A percentile compares a stretch with the other conserved stretches of the same genome.
phyloP scores from a whole-genome alignment of 2,797 vertebrate genomes.

The Pseudochirops cupreus region DNA sequence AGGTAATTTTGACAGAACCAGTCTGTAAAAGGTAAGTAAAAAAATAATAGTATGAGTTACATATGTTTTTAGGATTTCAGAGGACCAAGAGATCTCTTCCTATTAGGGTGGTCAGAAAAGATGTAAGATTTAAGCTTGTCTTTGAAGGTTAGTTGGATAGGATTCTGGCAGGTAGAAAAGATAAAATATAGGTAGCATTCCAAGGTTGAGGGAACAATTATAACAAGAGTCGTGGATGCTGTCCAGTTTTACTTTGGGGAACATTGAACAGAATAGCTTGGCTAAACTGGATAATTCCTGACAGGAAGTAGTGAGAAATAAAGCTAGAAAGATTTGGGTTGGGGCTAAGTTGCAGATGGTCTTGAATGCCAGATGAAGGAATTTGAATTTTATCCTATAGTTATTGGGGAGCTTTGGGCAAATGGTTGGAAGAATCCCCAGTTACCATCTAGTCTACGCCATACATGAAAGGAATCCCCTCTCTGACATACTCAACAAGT shows the following conservation, averaged over 20 bases:
- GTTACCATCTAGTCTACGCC: not conserved
- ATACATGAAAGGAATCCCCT: not conserved
- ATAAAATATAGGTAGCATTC: not conserved
- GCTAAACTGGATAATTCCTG: constrained; percentile 8
- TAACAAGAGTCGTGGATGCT: not conserved
- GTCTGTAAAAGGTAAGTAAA: constrained; percentile 39
- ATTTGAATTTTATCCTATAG: not conserved
- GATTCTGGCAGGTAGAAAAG: constrained; percentile 32
- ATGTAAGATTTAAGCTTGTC: constrained; percentile 23
- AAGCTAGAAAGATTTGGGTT: constrained; percentile 6
- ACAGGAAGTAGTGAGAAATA: not conserved
- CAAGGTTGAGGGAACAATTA: not conserved
- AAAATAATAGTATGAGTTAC: constrained; percentile 27
- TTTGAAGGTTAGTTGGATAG: constrained; percentile 19
- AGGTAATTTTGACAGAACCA: constrained; percentile 26
- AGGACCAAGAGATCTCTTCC: constrained; percentile 16
- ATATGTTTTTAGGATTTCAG: not conserved
- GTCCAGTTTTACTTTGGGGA: not conserved
- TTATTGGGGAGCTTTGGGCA: not conserved
- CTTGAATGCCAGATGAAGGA: constrained; percentile 2
- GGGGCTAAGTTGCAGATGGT: not conserved
- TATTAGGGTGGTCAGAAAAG: constrained; percentile 15
- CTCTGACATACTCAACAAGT: not conserved
- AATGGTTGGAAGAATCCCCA: not conserved
- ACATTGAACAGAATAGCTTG: constrained; percentile 24